Evolutionary conservation across 2,797 vertebrate species (phyloP), one percentile per base, ranked within the genome.

Genomic region (Pseudochromis fuscus): DNA sequence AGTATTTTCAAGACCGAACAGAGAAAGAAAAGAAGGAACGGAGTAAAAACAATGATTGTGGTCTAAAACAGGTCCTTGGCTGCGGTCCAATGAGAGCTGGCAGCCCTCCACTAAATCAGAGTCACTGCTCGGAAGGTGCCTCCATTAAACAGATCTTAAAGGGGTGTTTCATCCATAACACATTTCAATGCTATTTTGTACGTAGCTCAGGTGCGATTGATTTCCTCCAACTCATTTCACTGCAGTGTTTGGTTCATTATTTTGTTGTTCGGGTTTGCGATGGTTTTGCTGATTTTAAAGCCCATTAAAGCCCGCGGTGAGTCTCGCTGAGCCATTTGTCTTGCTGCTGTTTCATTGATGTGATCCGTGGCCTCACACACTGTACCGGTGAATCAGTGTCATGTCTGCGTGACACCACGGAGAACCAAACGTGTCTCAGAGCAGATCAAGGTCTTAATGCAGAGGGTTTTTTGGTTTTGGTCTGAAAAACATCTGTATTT

Each of bases 241-340:
- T 67, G 78, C 84, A 76, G 62, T 73, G 77, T 84, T 85, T 68
- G 81, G 77, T 79, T 91, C 91, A 92, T 91, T 92, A 91, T 88
- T 89, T 85, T 88, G 78, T 80, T 88, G 83, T 79, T 73, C 42
- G 48, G 79, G 85, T 84, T 81, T 80, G 88, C 52, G 64, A 87
- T 66, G 81, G 79, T 85, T 87, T 77, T 64, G 78, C 81, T 83
- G 86, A 90, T 88, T 86, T 88, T 77, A 79, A 90, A 88, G 85
- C 85, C 89, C 67, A 88, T 90, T 89, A 91, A 83, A 88, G 50
- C 71, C 74, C 13, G 64, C 16, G 42, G 71, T 61, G 81, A 60
- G 72, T 73, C 75, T 51, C 67, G 56, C 86, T 1, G 59, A 69
- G 81, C 67, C 79, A 88, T 91, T 91, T 84, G 81, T 91, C 87